Base-by-base conservation (phyloP, 2,888 invertebrate genomes). In the Sericinus montela region DNA sequence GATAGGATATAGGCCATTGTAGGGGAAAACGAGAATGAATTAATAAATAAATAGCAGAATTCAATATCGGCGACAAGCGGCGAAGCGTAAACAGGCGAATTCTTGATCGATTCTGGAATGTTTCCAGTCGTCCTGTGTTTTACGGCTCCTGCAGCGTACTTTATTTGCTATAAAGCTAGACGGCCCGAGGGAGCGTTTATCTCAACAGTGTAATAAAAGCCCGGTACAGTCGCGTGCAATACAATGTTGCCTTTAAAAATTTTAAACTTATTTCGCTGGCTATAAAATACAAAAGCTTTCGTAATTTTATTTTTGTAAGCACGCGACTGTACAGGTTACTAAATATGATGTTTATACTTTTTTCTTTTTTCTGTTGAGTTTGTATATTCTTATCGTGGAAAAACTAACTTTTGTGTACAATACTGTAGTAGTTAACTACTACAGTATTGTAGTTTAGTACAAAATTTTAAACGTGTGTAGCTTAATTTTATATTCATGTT, bases 71-170 rank as follows among this genome's bases (percentile, higher is more conserved):
- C 9, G 11, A 30, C 30, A 30, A 30, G 30, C 30, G n/a, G n/a
- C n/a, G 28, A 40, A 15, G 34, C 40, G 25, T 29, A 30, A 47
- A 47, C 36, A 29, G 10, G 4, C 36, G 16, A 41, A 37, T 48
- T 36, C 30, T 30, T 42, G 37, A 42, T 48, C 41, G 48, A 42
- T 48, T 30, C 30, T 48, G 42, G 36, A 48, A 48, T 15, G 36
- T 30, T 16, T 42, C 37, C 42, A 48, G 48, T 37, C 19, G 23
- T 48, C 41, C 34, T 40, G 34, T 35, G 40, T 19, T 48, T 48
- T 42, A 42, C 42, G 13, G 30, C 36, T 29, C 16, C 36, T 42
- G 23, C 23, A 37, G 11, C 13, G 42, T 23, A 29, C 30, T 41
- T 42, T 48, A 42, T 41, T 41, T 16, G 42, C 48, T 19, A 23